These are phyloP conservation scores for Illadopsis cleaveri DNA, from an alignment of 2,113 vertebrate genomes.

Conservation along the genomic window DNA sequence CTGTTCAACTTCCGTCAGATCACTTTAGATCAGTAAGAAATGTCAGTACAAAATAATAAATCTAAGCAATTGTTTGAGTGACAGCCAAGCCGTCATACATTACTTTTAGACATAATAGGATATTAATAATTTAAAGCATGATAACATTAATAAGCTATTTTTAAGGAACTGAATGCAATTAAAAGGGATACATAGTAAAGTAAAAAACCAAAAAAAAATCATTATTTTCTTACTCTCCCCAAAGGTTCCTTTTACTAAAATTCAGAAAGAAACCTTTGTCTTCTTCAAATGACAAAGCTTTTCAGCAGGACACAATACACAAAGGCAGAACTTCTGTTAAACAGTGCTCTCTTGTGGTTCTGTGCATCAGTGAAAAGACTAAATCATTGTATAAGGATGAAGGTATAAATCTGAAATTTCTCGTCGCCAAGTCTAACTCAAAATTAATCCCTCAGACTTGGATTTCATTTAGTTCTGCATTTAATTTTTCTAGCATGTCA, in stretches of 20 bases:
- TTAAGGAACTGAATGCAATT: neutral
- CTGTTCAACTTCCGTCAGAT: neutral
- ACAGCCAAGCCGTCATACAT: neutral
- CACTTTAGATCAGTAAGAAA: neutral
- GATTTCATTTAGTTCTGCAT: neutral
- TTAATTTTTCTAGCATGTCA: neutral
- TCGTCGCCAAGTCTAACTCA: neutral
- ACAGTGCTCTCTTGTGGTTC: slow-evolving; percentile 80
- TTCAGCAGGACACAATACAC: slow-evolving; percentile 18
- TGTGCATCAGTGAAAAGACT: slow-evolving; percentile 9
- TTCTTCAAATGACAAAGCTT: slow-evolving; percentile 3
- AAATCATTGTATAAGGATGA: slow-evolving; percentile 14
- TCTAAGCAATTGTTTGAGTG: neutral
- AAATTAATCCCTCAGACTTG: neutral
- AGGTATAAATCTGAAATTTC: neutral
- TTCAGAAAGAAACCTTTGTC: slow-evolving; percentile 25
- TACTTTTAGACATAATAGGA: neutral
- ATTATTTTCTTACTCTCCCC: accelerated
- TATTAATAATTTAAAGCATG: neutral
- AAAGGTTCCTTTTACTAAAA: neutral
- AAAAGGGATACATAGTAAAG: neutral
- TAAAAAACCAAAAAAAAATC: neutral
- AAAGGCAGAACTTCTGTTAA: slow-evolving; percentile 68
- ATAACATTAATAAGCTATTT: neutral
- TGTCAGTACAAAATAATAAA: slow-evolving; percentile 32